Conservation (phyloP, 2,888 invertebrate genomes). For the Myopa tessellatipennis region DNA sequence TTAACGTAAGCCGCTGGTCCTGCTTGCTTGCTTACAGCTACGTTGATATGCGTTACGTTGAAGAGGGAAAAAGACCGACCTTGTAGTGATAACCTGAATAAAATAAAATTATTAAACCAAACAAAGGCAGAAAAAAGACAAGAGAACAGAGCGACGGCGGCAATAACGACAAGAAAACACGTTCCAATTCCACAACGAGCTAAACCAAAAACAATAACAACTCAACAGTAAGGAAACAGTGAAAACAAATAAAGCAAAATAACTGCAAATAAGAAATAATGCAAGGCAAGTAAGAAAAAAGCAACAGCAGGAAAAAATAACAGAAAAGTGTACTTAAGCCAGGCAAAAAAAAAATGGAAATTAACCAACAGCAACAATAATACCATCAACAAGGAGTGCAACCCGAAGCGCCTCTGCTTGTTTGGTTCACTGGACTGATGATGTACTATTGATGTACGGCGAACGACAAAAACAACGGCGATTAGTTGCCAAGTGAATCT, state of each 20-base stretch:
- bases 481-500: no score
- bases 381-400: not conserved
- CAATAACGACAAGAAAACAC: constrained; percentile 13
- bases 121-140: constrained; percentile 8
- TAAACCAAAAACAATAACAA: constrained; percentile 23
- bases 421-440: constrained; percentile 22
- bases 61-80: constrained; percentile 34
- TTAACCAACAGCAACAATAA: not conserved
- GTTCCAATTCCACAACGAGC: not conserved
- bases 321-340: not conserved
- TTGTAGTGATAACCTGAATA: constrained; percentile 42
- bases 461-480: no score
- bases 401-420: not conserved
- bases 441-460: constrained; percentile 14
- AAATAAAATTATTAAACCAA: constrained; percentile 16
- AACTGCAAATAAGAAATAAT: constrained; percentile 17
- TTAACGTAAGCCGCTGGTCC: no score
- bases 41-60: constrained; percentile 4
- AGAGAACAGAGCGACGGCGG: constrained; percentile 4
- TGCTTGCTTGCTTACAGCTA: no score
- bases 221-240: not conserved
- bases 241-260: not conserved
- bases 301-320: not conserved
- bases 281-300: not conserved
- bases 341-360: constrained; percentile 4